These are phyloP conservation scores for Isichthys henryi DNA, from an alignment of 2,113 vertebrate species.

Conservation along the genomic window DNA sequence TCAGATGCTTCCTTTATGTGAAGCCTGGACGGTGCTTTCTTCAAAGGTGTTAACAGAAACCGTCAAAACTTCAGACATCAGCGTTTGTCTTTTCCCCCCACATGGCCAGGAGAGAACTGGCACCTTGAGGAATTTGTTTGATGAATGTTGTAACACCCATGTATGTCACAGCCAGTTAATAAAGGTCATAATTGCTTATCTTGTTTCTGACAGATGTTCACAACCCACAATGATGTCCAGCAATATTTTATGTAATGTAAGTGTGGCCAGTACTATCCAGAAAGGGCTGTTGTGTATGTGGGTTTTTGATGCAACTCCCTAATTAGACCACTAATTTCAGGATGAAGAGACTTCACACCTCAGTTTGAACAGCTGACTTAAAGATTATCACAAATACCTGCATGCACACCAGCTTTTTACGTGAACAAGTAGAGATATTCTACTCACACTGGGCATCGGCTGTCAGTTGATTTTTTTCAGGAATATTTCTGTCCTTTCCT, in stretches of 20 bases:
- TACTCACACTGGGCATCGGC: background rate
- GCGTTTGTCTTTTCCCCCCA: background rate
- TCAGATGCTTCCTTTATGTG: background rate
- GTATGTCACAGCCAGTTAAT: background rate
- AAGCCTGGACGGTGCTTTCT: background rate
- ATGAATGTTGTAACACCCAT: background rate
- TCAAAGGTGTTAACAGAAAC: conserved; percentile 11
- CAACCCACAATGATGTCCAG: background rate
- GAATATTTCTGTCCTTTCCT: background rate
- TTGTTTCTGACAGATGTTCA: background rate
- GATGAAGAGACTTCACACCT: background rate
- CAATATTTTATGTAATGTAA: background rate
- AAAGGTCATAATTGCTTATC: background rate
- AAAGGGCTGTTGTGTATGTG: background rate
- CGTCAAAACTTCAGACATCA: background rate
- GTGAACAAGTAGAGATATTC: background rate
- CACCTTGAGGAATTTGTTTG: background rate
- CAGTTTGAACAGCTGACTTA: background rate
- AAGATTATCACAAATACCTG: background rate
- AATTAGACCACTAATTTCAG: background rate
- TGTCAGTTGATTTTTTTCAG: background rate
- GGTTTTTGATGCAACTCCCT: background rate
- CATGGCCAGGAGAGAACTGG: background rate
- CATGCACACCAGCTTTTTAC: background rate
- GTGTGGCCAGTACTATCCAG: background rate